Percentiles rank a stretch among this genome's conserved stretches.
Evolutionary conservation across 2,888 invertebrate genomes (phyloP).

Genomic region (Quadroppia sp.): DNA sequence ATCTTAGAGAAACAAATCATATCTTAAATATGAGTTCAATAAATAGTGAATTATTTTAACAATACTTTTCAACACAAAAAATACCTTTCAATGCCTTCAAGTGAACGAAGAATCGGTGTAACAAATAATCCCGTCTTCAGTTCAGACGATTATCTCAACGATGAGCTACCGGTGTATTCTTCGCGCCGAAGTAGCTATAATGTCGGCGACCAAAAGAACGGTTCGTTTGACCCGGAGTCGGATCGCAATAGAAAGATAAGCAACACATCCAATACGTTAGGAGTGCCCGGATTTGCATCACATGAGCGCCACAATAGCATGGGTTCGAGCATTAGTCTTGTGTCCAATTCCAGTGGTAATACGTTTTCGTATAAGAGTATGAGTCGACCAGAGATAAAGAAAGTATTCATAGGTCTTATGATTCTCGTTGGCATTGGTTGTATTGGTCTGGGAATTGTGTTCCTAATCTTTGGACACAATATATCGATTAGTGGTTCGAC

Average conservation of each 20-base stretch:
- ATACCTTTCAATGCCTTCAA: no score
- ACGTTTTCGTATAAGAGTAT: not conserved
- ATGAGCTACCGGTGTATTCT: constrained; percentile 23
- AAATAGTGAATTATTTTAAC: no score
- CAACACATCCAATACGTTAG: constrained; percentile 13
- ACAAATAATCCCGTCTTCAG: not conserved
- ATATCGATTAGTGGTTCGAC: not conserved
- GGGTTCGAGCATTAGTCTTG: not conserved
- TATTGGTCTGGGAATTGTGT: not conserved
- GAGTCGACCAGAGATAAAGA: not conserved
- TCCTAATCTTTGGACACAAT: constrained; percentile 3
- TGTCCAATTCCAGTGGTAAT: not conserved
- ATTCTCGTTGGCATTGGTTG: not conserved
- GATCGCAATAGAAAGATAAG: not conserved
- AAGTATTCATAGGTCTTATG: not conserved
- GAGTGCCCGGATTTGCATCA: not conserved
- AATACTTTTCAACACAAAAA: no score
- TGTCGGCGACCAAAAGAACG: not conserved
- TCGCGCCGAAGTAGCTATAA: constrained; percentile 7
- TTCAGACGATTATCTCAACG: not conserved
- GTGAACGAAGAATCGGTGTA: not conserved
- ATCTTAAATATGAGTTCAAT: no score
- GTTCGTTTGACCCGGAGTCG: not conserved
- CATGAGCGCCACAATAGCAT: not conserved
- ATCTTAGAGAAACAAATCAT: no score